Conservation (phyloP, 1,140 invertebrate species). For the Tachypleus tridentatus region DNA sequence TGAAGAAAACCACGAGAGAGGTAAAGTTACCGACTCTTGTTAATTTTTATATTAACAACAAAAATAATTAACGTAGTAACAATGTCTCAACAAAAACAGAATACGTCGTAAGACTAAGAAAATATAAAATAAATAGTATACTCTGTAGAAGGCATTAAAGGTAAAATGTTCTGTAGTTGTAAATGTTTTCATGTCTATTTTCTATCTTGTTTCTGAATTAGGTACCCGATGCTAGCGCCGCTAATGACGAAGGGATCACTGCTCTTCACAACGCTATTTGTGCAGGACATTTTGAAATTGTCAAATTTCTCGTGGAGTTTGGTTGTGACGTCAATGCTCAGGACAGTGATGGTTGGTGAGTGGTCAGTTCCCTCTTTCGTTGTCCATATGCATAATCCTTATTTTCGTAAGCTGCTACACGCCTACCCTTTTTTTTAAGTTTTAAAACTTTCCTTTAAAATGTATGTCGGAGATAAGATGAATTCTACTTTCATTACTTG, state of each 20-base stretch:
- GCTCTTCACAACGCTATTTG: slow-evolving; percentile 99
- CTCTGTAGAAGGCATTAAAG: too few species aligned
- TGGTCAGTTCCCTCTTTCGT: slow-evolving; percentile 3
- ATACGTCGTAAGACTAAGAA: too few species aligned
- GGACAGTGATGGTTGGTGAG: slow-evolving; percentile 91
- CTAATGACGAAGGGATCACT: slow-evolving; percentile 94
- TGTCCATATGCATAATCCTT: not conserved
- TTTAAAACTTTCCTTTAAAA: not conserved
- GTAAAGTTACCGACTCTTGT: slow-evolving; percentile 38
- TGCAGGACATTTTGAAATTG: slow-evolving; percentile 95
- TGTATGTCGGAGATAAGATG: not conserved
- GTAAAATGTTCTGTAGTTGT: not conserved
- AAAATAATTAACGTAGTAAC: too few species aligned
- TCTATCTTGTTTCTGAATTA: slow-evolving; percentile 23
- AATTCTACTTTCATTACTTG: not conserved
- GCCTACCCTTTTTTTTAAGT: too few species aligned
- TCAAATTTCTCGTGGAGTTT: slow-evolving; percentile 93
- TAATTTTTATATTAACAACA: too few species aligned
- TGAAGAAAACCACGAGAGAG: slow-evolving; percentile 86
- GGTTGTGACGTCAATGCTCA: slow-evolving; percentile 98
- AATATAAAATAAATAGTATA: too few species aligned
- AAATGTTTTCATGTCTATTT: not conserved
- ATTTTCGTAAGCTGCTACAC: too few species aligned
- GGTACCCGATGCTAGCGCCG: slow-evolving; percentile 70
- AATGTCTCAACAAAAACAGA: too few species aligned